A percentile compares a stretch with the other conserved stretches of the same genome.
These are phyloP conservation scores for Aleiodes sp. DNA, from an alignment of 1,140 invertebrate genomes.

Conservation along the genomic window DNA sequence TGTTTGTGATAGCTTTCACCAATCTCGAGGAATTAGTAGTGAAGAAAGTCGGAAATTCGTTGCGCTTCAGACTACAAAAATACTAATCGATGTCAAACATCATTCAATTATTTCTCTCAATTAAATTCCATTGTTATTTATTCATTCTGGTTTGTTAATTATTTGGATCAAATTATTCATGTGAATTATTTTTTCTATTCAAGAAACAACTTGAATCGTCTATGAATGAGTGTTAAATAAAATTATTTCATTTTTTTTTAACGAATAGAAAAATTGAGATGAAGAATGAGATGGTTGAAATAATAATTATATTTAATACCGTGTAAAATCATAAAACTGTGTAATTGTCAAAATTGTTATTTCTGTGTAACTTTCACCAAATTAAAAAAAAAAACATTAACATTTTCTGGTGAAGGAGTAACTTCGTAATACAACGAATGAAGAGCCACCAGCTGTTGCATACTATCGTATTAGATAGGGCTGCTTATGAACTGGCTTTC, in stretches of 20 bases:
- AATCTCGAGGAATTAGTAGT: not conserved
- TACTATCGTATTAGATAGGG: slow-evolving; percentile 31
- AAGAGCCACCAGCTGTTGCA: slow-evolving; percentile 25
- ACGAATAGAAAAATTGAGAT: not conserved
- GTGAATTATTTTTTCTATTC: not conserved
- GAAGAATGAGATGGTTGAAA: not conserved
- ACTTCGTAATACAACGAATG: not conserved
- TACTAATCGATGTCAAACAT: slow-evolving; percentile 25
- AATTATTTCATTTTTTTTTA: too few relatives aligned
- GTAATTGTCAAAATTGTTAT: not conserved
- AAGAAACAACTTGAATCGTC: not conserved
- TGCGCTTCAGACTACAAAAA: slow-evolving; percentile 19
- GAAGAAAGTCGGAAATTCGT: slow-evolving; percentile 26
- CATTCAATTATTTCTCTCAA: slow-evolving; percentile 12
- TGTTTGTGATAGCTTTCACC: slow-evolving; percentile 21
- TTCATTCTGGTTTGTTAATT: not conserved
- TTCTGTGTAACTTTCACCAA: slow-evolving; percentile 25
- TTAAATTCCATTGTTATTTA: slow-evolving; percentile 19
- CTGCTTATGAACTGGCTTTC: slow-evolving; percentile 27
- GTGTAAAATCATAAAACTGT: not conserved
- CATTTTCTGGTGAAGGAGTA: not conserved
- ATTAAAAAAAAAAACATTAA: not conserved
- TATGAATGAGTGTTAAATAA: too few relatives aligned
- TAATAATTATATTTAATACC: not conserved
- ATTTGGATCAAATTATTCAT: not conserved